Conservation (phyloP, 2,888 invertebrate species). For the Coronaproctus castanopsis region DNA sequence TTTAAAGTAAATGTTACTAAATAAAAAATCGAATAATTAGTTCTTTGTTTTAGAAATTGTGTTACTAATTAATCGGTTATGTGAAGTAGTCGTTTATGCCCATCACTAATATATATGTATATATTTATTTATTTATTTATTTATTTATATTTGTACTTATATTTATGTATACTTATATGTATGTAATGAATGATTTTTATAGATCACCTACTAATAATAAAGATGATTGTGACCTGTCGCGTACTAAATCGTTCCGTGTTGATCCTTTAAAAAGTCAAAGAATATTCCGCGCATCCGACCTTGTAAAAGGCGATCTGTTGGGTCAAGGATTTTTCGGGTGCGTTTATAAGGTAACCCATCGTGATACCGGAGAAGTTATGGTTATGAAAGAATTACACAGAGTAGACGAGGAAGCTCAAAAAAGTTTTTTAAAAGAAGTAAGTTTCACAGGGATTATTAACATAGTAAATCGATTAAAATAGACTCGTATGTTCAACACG, state of each 20-base stretch:
- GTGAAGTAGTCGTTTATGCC: no score
- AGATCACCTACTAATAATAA: constrained; percentile 20
- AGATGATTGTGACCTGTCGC: constrained; percentile 45
- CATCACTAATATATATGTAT: no score
- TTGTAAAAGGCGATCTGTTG: constrained; percentile 64
- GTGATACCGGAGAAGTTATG: constrained; percentile 80
- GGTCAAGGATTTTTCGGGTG: constrained; percentile 87
- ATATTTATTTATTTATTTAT: no score
- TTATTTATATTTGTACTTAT: no score
- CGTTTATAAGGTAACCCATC: constrained; percentile 75
- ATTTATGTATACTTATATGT: not conserved
- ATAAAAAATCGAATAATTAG: no score
- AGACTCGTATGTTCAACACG: no score
- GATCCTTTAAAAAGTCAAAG: constrained; percentile 39
- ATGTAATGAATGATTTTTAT: constrained; percentile 5
- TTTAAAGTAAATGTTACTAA: no score
- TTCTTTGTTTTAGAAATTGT: no score
- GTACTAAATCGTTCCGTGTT: constrained; percentile 72
- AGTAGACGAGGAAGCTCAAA: constrained; percentile 84
- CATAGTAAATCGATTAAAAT: no score
- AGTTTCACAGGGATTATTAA: no score
- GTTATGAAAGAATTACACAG: constrained; percentile 82
- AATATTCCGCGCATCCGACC: constrained; percentile 77
- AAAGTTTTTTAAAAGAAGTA: constrained; percentile 81
- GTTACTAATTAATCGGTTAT: no score